phyloP scores from a whole-genome alignment of 2,888 invertebrate genomes.

The Anoplius nigerrimus region DNA sequence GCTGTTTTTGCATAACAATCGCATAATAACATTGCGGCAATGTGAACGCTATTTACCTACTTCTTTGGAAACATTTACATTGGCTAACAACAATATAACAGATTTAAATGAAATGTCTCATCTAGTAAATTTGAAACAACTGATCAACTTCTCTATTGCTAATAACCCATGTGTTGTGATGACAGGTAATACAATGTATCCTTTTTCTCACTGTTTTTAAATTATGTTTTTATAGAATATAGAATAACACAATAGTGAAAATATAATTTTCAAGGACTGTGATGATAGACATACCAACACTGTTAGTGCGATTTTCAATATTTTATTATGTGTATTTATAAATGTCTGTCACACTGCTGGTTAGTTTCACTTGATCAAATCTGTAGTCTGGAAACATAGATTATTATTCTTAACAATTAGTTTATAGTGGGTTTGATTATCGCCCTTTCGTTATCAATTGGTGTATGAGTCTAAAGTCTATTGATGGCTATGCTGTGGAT shows the following conservation, averaged over 20 bases:
- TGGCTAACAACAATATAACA: slow-evolving; percentile 88
- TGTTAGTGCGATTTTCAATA: background rate
- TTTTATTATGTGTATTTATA: background rate
- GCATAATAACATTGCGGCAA: slow-evolving; percentile 86
- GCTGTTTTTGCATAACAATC: slow-evolving; percentile 89
- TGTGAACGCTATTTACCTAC: slow-evolving; percentile 89
- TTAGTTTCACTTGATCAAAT: slow-evolving; percentile 8
- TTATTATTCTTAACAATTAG: slow-evolving; percentile 72
- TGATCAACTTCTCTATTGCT: slow-evolving; percentile 89
- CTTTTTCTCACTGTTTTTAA: slow-evolving; percentile 75
- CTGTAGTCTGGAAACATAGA: slow-evolving; percentile 49
- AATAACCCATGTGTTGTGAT: slow-evolving; percentile 92
- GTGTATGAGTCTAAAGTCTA: slow-evolving; percentile 90
- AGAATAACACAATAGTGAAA: background rate
- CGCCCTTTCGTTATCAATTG: slow-evolving; percentile 95
- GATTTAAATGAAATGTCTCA: slow-evolving; percentile 92
- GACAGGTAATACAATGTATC: slow-evolving; percentile 87
- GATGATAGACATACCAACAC: background rate
- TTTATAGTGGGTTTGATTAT: slow-evolving; percentile 89
- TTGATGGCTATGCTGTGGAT: slow-evolving; percentile 92
- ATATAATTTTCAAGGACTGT: background rate
- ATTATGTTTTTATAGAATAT: too few relatives aligned
- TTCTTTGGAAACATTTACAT: slow-evolving; percentile 84
- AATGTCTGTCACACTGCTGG: background rate
- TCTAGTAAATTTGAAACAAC: slow-evolving; percentile 83